Percentiles rank a stretch among this genome's conserved stretches.
These are phyloP conservation scores for Melierax canorus DNA, from an alignment of 2,113 vertebrate genomes.

Conservation along the genomic window DNA sequence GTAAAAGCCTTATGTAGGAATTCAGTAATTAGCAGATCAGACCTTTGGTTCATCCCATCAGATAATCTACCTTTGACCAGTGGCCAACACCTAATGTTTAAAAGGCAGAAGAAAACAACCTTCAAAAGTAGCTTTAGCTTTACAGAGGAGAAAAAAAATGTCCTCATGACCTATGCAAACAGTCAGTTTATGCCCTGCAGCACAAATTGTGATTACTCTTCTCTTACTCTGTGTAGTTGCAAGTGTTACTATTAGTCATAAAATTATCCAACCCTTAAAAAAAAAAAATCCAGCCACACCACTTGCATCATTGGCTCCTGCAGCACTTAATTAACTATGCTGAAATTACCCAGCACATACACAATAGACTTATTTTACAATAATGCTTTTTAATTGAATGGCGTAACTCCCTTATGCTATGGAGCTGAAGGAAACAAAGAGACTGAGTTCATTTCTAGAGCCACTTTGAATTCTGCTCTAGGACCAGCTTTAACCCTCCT, in stretches of 20 bases:
- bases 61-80: conserved; percentile 31
- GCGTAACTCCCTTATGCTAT: not conserved
- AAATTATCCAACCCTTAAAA: conserved; percentile 9
- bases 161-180: not conserved
- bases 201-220: not conserved
- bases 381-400: not conserved
- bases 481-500: not conserved
- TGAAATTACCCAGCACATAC: not conserved
- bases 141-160: not conserved
- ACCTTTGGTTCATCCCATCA: conserved; percentile 22
- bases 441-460: not conserved
- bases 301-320: not conserved
- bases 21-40: conserved; percentile 31
- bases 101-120: conserved; percentile 38
- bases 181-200: conserved; percentile 21
- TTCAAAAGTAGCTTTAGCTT: conserved; percentile 17
- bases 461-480: not conserved
- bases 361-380: not conserved
- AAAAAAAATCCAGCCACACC: not conserved
- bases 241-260: conserved; percentile 32
- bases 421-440: not conserved
- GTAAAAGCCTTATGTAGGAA: not conserved
- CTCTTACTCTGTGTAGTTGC: not conserved
- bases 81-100: not conserved
- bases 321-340: not conserved